A percentile compares a stretch with the other conserved stretches of the same genome.
Conservation (phyloP, 2,797 vertebrate species). For the Enteromius paludinosus region DNA sequence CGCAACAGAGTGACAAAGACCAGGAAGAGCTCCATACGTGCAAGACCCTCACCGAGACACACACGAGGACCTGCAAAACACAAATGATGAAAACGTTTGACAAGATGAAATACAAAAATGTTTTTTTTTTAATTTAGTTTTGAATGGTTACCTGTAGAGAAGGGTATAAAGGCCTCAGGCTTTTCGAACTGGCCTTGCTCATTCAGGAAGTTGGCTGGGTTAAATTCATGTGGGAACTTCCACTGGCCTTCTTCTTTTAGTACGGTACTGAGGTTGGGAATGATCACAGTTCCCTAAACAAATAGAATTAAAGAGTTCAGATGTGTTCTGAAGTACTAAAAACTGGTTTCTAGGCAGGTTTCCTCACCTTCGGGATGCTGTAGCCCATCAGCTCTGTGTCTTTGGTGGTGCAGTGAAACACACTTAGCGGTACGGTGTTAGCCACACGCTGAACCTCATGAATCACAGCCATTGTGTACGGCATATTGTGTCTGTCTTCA, state of each 20-base stretch:
- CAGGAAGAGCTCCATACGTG: conserved; percentile 80
- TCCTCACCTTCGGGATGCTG: conserved; percentile 76
- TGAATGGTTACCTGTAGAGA: conserved; percentile 73
- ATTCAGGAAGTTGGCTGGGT: conserved; percentile 77
- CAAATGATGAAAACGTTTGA: background rate
- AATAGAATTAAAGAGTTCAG: background rate
- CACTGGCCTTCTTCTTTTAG: conserved; percentile 74
- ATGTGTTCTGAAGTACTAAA: background rate
- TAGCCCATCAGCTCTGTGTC: conserved; percentile 79
- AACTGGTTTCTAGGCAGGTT: background rate
- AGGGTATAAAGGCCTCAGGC: conserved; percentile 78
- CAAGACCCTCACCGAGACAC: conserved; percentile 77
- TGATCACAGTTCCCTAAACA: conserved; percentile 73
- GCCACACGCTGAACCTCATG: conserved; percentile 78
- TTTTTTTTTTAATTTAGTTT: background rate
- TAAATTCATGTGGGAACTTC: conserved; percentile 76
- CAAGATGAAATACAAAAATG: background rate
- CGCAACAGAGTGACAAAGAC: conserved; percentile 65
- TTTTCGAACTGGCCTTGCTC: conserved; percentile 75
- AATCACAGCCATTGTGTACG: conserved; percentile 76
- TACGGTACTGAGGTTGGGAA: conserved; percentile 72
- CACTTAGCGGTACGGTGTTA: conserved; percentile 75
- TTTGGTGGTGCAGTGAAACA: conserved; percentile 74
- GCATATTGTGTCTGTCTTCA: conserved; percentile 73
- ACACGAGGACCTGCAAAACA: conserved; percentile 68